These are phyloP conservation scores for Palloptera scutellata DNA, from an alignment of 2,888 invertebrate species.

Conservation along the genomic window DNA sequence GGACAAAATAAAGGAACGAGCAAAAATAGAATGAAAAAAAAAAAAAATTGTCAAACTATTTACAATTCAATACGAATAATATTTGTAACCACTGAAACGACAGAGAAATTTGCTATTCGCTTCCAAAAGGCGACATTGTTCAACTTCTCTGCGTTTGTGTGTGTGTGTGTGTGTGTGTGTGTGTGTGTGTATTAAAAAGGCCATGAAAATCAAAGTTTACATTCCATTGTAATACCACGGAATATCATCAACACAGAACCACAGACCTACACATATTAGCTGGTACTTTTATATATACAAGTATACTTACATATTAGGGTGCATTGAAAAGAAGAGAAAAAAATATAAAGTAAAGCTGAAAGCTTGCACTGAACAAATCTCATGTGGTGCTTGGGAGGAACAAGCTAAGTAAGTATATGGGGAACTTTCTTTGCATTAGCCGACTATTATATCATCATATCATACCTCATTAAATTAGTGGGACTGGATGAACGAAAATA, in stretches of 20 bases:
- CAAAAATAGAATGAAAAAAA: not conserved
- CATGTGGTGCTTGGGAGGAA: no score
- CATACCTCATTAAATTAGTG: no score
- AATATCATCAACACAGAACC: not conserved
- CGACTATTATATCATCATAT: no score
- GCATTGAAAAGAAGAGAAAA: not conserved
- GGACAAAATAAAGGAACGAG: not conserved
- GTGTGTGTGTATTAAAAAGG: slow-evolving; percentile 14
- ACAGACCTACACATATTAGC: not conserved
- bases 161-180: slow-evolving; percentile 4
- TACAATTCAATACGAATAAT: slow-evolving; percentile 35
- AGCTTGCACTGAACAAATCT: no score
- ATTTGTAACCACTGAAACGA: slow-evolving; percentile 26
- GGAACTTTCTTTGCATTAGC: no score
- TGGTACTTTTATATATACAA: not conserved
- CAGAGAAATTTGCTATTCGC: not conserved
- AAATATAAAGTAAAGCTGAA: not conserved
- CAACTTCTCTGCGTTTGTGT: not conserved
- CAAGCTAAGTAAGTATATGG: no score
- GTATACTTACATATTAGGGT: not conserved
- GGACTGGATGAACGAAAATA: no score
- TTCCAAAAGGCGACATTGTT: not conserved
- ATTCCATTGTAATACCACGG: slow-evolving; percentile 27
- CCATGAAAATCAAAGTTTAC: slow-evolving; percentile 37
- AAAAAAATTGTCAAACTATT: slow-evolving; percentile 28